Evolutionary conservation across 1,140 invertebrate species (phyloP), one percentile per base, ranked within the genome.

Genomic region (Arctopsyche grandis): DNA sequence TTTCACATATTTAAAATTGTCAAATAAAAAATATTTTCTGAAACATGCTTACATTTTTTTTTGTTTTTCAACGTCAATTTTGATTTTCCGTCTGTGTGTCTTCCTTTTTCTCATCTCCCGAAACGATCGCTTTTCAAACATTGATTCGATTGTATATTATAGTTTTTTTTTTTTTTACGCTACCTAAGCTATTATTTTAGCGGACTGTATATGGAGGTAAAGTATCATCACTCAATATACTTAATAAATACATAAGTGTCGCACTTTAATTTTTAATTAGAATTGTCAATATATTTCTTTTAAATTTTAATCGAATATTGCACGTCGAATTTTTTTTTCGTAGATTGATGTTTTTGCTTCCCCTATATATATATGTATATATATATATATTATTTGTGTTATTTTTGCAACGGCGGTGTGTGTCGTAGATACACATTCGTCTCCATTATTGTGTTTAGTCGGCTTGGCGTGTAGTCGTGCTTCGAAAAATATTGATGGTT

Each of bases 21-120:
- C 46, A 71, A 69, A 69, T 82, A 82, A 82, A 80, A 78, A 70
- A 80, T 82, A 82, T 82, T 82, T 82, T 82, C 81, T 75, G 74
- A 80, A 82, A 52, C 21, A 48, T 19, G 24, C 29, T 63, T 60
- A n/a, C 63, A 63, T 63, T 63, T 29, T 76, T 63, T 44, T 29
- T 69, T 69, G 10, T 44, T 19, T 58, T 26, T 69, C 3, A 22
- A 19, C 5, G 1, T 69, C n/a, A n/a, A n/a, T 9, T 46, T 43
- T 43, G 29, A 38, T 43, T 66, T 3, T 26, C 29, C 3, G 7
- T 38, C 29, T n/a, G n/a, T n/a, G n/a, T n/a, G n/a, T n/a, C 29
- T 7, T 38, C 29, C 29, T 38, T 38, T 38, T 38, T 4, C 7
- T 4, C 1, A 38, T 7, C 29, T 38, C 29, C 29, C 29, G 7